These are phyloP conservation scores for Clytia hemisphaerica DNA, from an alignment of 30 jellyfish, hydroid and myxozoan species.

Conservation along the genomic window DNA sequence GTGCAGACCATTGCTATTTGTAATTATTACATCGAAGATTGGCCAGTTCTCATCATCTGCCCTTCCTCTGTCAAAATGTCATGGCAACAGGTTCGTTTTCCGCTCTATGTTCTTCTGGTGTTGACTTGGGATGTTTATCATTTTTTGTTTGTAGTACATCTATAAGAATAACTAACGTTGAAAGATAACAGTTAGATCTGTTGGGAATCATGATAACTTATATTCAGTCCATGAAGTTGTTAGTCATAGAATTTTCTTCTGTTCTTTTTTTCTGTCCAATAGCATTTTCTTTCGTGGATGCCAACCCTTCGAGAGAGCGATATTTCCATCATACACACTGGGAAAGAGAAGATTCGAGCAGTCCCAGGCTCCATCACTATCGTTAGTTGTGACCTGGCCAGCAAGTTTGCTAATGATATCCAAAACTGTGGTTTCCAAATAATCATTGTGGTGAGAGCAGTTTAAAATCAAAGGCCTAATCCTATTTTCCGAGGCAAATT, in stretches of 20 bases:
- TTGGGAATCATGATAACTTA: no score
- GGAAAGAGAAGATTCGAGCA: conserved; percentile 77
- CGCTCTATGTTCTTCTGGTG: no score
- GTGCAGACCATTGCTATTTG: conserved; percentile 77
- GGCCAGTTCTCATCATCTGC: conserved; percentile 83
- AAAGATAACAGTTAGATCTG: no score
- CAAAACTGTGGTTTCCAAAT: conserved; percentile 23
- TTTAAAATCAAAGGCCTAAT: no score
- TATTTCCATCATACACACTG: conserved; percentile 51
- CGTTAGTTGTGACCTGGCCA: conserved; percentile 63
- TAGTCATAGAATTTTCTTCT: not conserved
- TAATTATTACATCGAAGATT: conserved; percentile 48
- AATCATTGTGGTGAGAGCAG: conserved; percentile 76
- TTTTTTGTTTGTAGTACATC: no score
- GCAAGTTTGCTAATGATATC: conserved; percentile 34
- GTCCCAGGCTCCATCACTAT: conserved; percentile 47
- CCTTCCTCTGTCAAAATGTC: conserved; percentile 87
- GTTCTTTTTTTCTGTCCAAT: not conserved
- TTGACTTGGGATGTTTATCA: no score
- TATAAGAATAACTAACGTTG: no score
- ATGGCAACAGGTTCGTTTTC: conserved; percentile 68
- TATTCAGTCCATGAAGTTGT: no score
- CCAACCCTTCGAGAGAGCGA: conserved; percentile 42
- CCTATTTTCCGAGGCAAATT: no score
- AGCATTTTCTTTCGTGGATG: conserved; percentile 53